Evolutionary conservation across 2,888 invertebrate species (phyloP).

Genomic region (Meteorus cinctellus): DNA sequence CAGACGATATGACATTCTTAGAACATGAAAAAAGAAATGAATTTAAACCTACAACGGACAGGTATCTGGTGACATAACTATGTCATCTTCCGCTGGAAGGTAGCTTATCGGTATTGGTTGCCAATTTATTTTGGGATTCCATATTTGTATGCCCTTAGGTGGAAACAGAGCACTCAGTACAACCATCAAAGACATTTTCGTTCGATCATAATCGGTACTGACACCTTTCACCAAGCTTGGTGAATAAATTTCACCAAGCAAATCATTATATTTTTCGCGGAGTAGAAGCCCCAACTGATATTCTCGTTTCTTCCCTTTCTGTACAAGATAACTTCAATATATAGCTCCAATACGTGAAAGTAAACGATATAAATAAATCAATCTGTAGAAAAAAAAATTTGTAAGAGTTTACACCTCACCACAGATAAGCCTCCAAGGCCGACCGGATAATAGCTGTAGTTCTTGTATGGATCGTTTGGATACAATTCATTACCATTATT

Average conservation of each 20-base stretch:
- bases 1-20: neutral
- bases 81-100: slow-evolving; percentile 28
- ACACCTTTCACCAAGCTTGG: slow-evolving; percentile 70
- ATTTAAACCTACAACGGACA: slow-evolving; percentile 59
- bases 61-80: slow-evolving; percentile 42
- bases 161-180: slow-evolving; percentile 82
- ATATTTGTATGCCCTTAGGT: slow-evolving; percentile 75
- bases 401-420: slow-evolving; percentile 51
- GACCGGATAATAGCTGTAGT: slow-evolving; percentile 77
- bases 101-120: slow-evolving; percentile 76
- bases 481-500: slow-evolving; percentile 75
- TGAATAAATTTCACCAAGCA: slow-evolving; percentile 74
- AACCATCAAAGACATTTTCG: slow-evolving; percentile 82
- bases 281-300: slow-evolving; percentile 75
- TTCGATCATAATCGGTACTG: slow-evolving; percentile 82
- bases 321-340: slow-evolving; percentile 36
- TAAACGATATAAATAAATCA: neutral
- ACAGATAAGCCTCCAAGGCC: slow-evolving; percentile 71
- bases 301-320: slow-evolving; percentile 76
- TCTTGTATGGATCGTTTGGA: slow-evolving; percentile 76
- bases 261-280: slow-evolving; percentile 73
- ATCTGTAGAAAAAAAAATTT: slow-evolving; percentile 5
- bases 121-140: slow-evolving; percentile 78
- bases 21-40: slow-evolving; percentile 64
- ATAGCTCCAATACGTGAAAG: neutral